A percentile compares a stretch with the other conserved stretches of the same genome.
These are phyloP conservation scores for Pelobates fuscus DNA, from an alignment of 2,113 vertebrate genomes.

Conservation along the genomic window DNA sequence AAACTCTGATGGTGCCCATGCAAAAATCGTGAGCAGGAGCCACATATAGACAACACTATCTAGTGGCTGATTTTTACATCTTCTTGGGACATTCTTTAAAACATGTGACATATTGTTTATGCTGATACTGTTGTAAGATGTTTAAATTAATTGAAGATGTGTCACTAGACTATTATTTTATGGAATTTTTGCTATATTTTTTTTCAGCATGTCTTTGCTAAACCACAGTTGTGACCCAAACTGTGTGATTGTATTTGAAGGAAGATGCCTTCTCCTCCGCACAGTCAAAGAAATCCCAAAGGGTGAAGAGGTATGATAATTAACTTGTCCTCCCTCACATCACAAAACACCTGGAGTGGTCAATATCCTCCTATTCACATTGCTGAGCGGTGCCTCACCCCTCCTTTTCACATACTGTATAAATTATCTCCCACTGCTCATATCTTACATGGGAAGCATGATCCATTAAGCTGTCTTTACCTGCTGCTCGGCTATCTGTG, in stretches of 20 bases:
- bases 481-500: slow-evolving; percentile 52
- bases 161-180: too few species aligned
- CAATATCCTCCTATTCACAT: slow-evolving; percentile 50
- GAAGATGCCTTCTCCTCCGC: slow-evolving; percentile 79
- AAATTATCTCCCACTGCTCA: slow-evolving; percentile 22
- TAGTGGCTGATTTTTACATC: too few species aligned
- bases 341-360: slow-evolving; percentile 58
- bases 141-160: too few species aligned
- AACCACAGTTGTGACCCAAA: slow-evolving; percentile 97
- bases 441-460: slow-evolving; percentile 55
- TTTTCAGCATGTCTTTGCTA: slow-evolving; percentile 86
- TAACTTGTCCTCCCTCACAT: slow-evolving; percentile 55
- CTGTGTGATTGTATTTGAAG: slow-evolving; percentile 89
- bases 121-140: too few species aligned
- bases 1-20: too few species aligned
- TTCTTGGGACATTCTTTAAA: too few species aligned
- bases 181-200: slow-evolving; percentile 10
- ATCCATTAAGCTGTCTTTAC: slow-evolving; percentile 57
- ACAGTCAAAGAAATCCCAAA: slow-evolving; percentile 76
- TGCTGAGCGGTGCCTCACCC: slow-evolving; percentile 27
- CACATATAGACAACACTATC: too few species aligned
- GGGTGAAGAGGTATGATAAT: slow-evolving; percentile 94
- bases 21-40: too few species aligned
- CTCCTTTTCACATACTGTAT: not conserved
- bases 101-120: too few species aligned